Evolutionary conservation across 1,140 invertebrate species (phyloP), one percentile per base, ranked within the genome.

Genomic region (Drosophila ficusphila): DNA sequence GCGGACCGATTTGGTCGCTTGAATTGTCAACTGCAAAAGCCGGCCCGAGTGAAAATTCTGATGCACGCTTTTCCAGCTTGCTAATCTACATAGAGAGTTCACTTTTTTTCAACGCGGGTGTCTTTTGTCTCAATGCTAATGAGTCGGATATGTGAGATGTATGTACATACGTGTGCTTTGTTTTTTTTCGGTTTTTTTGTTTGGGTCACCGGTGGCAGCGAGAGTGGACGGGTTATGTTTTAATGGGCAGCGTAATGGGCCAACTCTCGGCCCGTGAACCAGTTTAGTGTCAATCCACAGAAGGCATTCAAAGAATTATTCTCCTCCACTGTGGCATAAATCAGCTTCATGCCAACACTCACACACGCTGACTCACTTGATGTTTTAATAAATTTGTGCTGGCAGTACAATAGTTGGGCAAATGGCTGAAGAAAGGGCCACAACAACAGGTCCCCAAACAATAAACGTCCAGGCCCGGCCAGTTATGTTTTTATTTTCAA

Each of bases 401-500:
- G 57, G 34, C 46, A 60, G 42, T 47, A 54, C 36, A 41, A 70
- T 46, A 79, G 71, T 77, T 79, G 82, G 56, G 53, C 42, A 38
- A 85, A 79, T 76, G 70, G 67, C 64, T 47, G 54, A 58, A 33
- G 62, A 68, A 71, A 71, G 53, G 56, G 29, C 53, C 25, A 48
- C 54, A 49, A 69, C 31, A 51, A 44, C 2, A 49, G 19, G 16
- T 41, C 56, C 33, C 29, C 64, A 19, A 68, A 77, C 58, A 71
- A 77, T 52, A 77, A 68, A 69, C 70, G 60, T 49, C 39, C 39
- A 62, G 42, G 18, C 44, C 25, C 29, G 62, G 44, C 58, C 71
- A 74, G 71, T 74, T 74, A 74, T 74, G 71, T 74, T 74, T 74
- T 74, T 74, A 65, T 74, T 74, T 65, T 74, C 51, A 74, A 74